Percentiles rank a stretch among this genome's conserved stretches.
Evolutionary conservation across 2,888 invertebrate genomes (phyloP).

Genomic region (Polyommatus iphigenia): DNA sequence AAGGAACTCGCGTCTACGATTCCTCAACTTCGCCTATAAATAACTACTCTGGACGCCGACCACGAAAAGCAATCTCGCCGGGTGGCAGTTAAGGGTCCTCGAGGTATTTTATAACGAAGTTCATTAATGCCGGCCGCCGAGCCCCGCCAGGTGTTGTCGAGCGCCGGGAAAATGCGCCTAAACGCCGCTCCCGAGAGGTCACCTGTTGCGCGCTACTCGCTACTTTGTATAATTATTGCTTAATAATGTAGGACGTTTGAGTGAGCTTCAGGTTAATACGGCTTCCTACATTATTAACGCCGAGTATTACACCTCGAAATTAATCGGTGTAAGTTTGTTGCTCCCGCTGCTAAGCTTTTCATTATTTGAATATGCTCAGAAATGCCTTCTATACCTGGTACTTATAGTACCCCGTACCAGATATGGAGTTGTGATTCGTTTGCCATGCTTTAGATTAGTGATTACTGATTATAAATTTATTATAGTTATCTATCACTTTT

Average conservation of each 20-base stretch:
- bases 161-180: conserved; percentile 54
- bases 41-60: conserved; percentile 72
- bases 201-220: conserved; percentile 46
- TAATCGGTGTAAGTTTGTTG: neutral
- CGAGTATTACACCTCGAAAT: neutral
- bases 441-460: neutral
- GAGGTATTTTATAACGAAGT: conserved; percentile 73
- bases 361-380: neutral
- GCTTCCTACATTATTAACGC: neutral
- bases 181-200: conserved; percentile 47
- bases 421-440: neutral
- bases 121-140: conserved; percentile 60
- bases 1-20: conserved; percentile 39
- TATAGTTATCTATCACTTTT: too few relatives aligned
- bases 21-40: conserved; percentile 70
- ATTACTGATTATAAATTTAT: too few relatives aligned
- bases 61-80: conserved; percentile 75
- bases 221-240: conserved; percentile 68
- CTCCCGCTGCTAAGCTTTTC: neutral
- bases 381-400: too few relatives aligned
- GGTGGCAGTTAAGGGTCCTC: conserved; percentile 73
- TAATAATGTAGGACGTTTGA: conserved; percentile 55
- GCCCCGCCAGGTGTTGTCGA: conserved; percentile 39
- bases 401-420: too few relatives aligned
- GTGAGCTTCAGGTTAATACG: conserved; percentile 2